Percentiles rank a stretch among this genome's conserved stretches.
phyloP scores from a whole-genome alignment of 1,140 invertebrate genomes.

The Drosophila carrolli region DNA sequence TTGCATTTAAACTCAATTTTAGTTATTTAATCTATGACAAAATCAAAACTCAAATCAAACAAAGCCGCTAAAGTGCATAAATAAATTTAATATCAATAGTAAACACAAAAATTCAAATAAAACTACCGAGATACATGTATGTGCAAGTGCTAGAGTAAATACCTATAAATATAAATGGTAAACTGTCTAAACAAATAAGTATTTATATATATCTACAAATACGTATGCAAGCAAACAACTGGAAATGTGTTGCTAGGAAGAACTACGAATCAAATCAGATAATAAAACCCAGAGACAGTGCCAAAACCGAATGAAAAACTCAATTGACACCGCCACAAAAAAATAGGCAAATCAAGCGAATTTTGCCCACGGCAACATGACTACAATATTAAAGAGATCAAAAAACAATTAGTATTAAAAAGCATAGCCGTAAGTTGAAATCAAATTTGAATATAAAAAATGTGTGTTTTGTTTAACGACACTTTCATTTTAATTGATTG shows the following conservation, averaged over 20 bases:
- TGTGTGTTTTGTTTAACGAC: constrained; percentile 13
- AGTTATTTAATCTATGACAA: constrained; percentile 54
- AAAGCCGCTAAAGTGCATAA: constrained; percentile 67
- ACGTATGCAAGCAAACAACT: constrained; percentile 6
- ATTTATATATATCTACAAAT: constrained; percentile 33
- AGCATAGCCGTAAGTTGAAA: constrained; percentile 25
- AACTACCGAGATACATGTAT: constrained; percentile 32
- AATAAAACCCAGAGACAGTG: constrained; percentile 34
- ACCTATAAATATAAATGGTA: constrained; percentile 50
- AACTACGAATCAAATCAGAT: constrained; percentile 46
- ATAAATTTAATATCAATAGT: constrained; percentile 57
- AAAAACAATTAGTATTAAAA: constrained; percentile 34
- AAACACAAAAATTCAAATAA: constrained; percentile 46
- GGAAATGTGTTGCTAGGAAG: constrained; percentile 17
- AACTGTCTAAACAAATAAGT: constrained; percentile 49
- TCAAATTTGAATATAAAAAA: constrained; percentile 20
- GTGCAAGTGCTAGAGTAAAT: constrained; percentile 44
- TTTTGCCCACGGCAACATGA: constrained; percentile 40
- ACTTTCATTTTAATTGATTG: constrained; percentile 24
- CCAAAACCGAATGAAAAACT: constrained; percentile 20
- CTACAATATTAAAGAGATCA: constrained; percentile 42
- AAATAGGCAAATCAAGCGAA: constrained; percentile 21
- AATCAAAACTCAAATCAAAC: constrained; percentile 76
- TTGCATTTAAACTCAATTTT: constrained; percentile 71
- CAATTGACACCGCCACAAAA: constrained; percentile 32